Conservation (phyloP, 2,888 invertebrate species). For the Phytoseiulus persimilis region DNA sequence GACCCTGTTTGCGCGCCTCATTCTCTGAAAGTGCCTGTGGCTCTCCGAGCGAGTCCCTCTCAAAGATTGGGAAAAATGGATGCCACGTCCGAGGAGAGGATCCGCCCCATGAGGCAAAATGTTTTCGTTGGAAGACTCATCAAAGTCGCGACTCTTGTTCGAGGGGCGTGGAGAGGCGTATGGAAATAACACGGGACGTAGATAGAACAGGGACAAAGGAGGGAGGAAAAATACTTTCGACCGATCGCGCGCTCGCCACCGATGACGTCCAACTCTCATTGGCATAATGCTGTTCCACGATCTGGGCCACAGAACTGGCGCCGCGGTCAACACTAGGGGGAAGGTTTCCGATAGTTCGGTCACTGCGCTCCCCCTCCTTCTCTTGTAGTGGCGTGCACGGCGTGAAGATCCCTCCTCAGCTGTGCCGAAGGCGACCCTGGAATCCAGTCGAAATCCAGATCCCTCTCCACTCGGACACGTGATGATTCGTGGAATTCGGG, state of each 20-base stretch:
- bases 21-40: not conserved
- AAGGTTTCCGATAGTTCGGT: not conserved
- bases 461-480: not conserved
- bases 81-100: not conserved
- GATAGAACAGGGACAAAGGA: not conserved
- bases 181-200: not conserved
- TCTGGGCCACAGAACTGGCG: not conserved
- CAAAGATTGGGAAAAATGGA: not conserved
- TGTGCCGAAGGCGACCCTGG: not conserved
- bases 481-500: not conserved
- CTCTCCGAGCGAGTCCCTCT: not conserved
- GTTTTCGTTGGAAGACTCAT: not conserved
- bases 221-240: not conserved
- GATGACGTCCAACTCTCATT: not conserved
- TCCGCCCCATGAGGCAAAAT: not conserved
- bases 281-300: not conserved
- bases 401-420: too few relatives aligned
- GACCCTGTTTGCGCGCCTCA: not conserved
- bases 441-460: not conserved
- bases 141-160: not conserved
- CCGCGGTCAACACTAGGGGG: not conserved
- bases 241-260: not conserved
- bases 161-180: not conserved
- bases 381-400: too few relatives aligned
- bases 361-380: not conserved